phyloP scores from a whole-genome alignment of 2,113 vertebrate genomes.

The Talpa occidentalis region DNA sequence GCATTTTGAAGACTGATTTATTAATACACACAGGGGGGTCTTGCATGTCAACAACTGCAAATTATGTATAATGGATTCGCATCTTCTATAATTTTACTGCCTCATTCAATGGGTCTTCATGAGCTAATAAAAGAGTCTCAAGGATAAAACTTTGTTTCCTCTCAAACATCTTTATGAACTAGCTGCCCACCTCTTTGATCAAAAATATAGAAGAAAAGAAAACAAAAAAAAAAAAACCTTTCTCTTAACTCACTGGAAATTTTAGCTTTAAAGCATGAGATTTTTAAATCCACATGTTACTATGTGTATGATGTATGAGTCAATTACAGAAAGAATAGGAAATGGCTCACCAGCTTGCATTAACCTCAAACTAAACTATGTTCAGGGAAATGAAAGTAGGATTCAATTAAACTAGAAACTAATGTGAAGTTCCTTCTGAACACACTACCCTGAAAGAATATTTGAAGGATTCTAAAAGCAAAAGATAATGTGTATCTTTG shows the following conservation, averaged over 20 bases:
- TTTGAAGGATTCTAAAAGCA: not conserved
- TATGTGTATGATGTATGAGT: not conserved
- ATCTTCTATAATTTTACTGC: constrained; percentile 83
- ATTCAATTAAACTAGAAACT: not conserved
- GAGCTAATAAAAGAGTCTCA: constrained; percentile 14
- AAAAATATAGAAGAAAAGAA: constrained; percentile 1
- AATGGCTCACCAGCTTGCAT: not conserved
- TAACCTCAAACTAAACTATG: constrained; percentile 1
- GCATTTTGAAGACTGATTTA: constrained; percentile 79
- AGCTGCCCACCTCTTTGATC: constrained; percentile 11
- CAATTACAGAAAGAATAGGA: constrained; percentile 21
- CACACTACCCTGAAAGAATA: not conserved
- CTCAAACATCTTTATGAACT: not conserved
- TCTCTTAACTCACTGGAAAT: constrained; percentile 36
- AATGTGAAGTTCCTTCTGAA: not conserved
- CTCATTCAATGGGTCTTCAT: constrained; percentile 68
- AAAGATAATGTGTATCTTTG: not conserved
- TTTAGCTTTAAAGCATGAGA: constrained; percentile 32
- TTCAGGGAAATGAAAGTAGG: constrained; percentile 36
- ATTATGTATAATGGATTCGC: constrained; percentile 84
- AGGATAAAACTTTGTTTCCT: not conserved
- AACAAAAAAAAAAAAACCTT: not conserved
- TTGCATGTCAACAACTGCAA: constrained; percentile 83
- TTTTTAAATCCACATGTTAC: constrained; percentile 22
- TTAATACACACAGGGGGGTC: constrained; percentile 75